Conservation (phyloP, 2,113 vertebrate species). For the Hippolais icterina region DNA sequence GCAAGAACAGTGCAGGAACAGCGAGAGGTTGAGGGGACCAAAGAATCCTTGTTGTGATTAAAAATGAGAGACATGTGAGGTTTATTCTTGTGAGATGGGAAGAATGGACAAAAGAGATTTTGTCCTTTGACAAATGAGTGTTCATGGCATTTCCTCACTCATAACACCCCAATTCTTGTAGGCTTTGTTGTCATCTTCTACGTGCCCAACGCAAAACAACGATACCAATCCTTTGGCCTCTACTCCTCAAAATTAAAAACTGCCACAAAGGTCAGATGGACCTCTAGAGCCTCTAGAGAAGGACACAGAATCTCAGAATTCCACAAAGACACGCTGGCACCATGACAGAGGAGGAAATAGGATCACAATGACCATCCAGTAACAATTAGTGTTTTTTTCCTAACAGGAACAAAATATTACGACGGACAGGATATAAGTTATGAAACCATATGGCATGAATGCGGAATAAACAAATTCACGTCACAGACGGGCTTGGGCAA, state of each 20-base stretch:
- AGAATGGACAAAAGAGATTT: not conserved
- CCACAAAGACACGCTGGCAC: rapidly evolving
- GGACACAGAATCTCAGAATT: not conserved
- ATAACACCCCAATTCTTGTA: not conserved
- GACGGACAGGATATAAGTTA: not conserved
- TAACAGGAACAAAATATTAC: not conserved
- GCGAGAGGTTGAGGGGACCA: not conserved
- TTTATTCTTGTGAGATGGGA: not conserved
- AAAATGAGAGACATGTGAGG: rapidly evolving
- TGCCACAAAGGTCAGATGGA: not conserved
- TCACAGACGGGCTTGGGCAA: not conserved
- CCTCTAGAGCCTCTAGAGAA: not conserved
- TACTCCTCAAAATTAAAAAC: too few species aligned
- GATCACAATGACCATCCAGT: not conserved
- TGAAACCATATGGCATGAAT: not conserved
- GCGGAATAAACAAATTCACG: not conserved
- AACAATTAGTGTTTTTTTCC: not conserved
- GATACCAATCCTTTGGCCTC: not conserved
- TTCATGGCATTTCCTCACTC: not conserved
- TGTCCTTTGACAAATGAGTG: too few species aligned
- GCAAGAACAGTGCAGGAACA: not conserved
- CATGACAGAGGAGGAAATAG: not conserved
- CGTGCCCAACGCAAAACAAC: rapidly evolving
- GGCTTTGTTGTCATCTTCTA: not conserved
- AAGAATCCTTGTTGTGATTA: too few species aligned